Percentiles rank a stretch among this genome's conserved stretches.
These are phyloP conservation scores for Arge pagana DNA, from an alignment of 2,888 invertebrate species.

Conservation along the genomic window DNA sequence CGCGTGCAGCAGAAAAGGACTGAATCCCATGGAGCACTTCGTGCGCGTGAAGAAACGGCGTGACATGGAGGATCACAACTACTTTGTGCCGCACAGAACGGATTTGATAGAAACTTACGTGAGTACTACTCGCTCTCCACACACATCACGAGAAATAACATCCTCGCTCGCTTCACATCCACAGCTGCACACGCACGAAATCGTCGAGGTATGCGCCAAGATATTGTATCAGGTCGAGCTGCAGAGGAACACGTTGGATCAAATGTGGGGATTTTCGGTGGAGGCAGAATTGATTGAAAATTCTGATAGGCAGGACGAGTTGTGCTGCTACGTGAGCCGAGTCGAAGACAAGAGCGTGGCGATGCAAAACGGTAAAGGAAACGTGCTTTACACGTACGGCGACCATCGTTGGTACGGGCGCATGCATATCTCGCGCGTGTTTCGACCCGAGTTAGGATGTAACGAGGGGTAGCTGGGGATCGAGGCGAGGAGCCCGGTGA, in stretches of 20 bases:
- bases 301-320: constrained; percentile 92
- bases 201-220: constrained; percentile 95
- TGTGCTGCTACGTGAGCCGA: constrained; percentile 95
- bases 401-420: no score
- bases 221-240: constrained; percentile 95
- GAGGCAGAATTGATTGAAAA: constrained; percentile 97
- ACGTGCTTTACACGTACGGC: no score
- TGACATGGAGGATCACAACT: constrained; percentile 95
- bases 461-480: no score
- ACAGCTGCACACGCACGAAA: constrained; percentile 90
- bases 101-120: constrained; percentile 96
- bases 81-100: constrained; percentile 93
- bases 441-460: no score
- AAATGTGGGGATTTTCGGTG: constrained; percentile 98
- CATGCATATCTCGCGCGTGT: no score
- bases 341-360: constrained; percentile 95
- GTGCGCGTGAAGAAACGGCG: constrained; percentile 91
- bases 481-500: no score
- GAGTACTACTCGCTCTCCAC: constrained; percentile 63
- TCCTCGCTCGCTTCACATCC: constrained; percentile 48
- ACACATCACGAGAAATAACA: not conserved
- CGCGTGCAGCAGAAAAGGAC: constrained; percentile 88
- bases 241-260: constrained; percentile 85
- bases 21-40: constrained; percentile 95
- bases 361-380: constrained; percentile 95